Conservation (phyloP, 1,140 invertebrate genomes). For the Helicoverpa armigera region DNA sequence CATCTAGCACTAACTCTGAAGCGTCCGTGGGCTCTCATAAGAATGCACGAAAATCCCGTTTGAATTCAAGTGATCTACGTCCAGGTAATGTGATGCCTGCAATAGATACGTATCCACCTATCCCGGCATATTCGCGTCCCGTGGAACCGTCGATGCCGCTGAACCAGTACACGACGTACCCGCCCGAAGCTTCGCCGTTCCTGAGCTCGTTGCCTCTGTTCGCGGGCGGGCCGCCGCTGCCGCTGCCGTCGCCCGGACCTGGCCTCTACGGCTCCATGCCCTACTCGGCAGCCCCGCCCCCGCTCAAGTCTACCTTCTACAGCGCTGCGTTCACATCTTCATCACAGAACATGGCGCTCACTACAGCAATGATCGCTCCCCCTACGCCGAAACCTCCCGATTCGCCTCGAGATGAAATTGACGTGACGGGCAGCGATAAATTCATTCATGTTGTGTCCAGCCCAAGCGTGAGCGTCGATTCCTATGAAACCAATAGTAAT, state of each 20-base stretch:
- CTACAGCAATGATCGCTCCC: constrained; percentile 90
- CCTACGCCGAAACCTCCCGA: constrained; percentile 81
- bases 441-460: constrained; percentile 77
- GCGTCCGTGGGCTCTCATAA: constrained; percentile 87
- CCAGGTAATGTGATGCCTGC: constrained; percentile 76
- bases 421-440: constrained; percentile 79
- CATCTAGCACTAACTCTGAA: constrained; percentile 89
- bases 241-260: constrained; percentile 88
- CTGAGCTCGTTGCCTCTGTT: constrained; percentile 88
- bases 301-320: constrained; percentile 85
- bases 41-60: constrained; percentile 74
- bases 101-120: constrained; percentile 79
- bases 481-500: constrained; percentile 69
- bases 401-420: constrained; percentile 80
- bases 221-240: constrained; percentile 86
- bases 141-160: constrained; percentile 83
- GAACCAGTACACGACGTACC: constrained; percentile 84
- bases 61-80: constrained; percentile 69
- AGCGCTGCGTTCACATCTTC: constrained; percentile 92
- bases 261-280: constrained; percentile 88
- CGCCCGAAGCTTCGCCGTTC: constrained; percentile 86
- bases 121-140: constrained; percentile 82
- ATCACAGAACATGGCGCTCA: constrained; percentile 92
- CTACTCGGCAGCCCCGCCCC: constrained; percentile 84
- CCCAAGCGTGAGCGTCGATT: constrained; percentile 74